Evolutionary conservation across 2,113 vertebrate species (phyloP).

Genomic region (Oreochromis tanganicae): DNA sequence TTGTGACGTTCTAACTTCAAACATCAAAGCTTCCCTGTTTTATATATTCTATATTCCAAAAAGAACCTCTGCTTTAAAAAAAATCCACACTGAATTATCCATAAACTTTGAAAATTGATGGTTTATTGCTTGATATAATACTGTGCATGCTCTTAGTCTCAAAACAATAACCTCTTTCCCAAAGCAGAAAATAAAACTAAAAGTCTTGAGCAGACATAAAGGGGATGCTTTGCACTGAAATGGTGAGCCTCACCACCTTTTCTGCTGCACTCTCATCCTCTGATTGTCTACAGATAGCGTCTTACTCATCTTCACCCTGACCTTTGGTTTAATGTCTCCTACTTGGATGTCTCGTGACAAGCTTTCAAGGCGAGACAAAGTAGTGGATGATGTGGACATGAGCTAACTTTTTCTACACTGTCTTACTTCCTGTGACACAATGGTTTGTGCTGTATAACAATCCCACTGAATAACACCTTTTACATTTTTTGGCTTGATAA

Average conservation of each 20-base stretch:
- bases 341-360: constrained; percentile 17
- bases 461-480: not conserved
- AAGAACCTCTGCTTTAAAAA: not conserved
- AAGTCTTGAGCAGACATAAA: not conserved
- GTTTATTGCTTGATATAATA: not conserved
- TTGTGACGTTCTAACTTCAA: not conserved
- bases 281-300: constrained; percentile 6
- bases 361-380: constrained; percentile 15
- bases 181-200: not conserved
- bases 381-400: not conserved
- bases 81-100: not conserved
- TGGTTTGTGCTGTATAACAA: not conserved
- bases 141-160: not conserved
- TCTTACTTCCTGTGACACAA: not conserved
- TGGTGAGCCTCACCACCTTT: not conserved
- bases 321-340: constrained; percentile 44
- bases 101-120: not conserved
- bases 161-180: not conserved
- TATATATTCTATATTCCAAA: not conserved
- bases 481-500: not conserved
- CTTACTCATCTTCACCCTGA: constrained; percentile 28
- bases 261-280: not conserved
- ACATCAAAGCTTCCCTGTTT: not conserved
- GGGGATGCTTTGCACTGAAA: constrained; percentile 8
- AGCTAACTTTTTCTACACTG: not conserved